These are phyloP conservation scores for Scaptomyza cyrtandrae DNA, from an alignment of 2,888 invertebrate species.

Conservation along the genomic window DNA sequence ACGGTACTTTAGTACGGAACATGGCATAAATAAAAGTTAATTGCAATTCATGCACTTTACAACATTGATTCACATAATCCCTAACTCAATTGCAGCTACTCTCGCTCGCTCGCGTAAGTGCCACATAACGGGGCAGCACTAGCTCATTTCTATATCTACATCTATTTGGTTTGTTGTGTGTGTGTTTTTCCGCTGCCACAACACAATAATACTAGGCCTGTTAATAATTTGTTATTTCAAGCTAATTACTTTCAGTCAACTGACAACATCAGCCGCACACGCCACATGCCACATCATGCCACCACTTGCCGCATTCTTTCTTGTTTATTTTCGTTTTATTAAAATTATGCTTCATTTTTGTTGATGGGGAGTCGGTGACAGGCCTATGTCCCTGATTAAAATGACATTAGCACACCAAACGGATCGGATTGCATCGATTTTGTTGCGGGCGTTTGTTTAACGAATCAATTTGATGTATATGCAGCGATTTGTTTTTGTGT, in stretches of 20 bases:
- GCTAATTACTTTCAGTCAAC: constrained; percentile 55
- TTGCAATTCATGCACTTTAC: constrained; percentile 51
- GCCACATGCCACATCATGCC: constrained; percentile 18
- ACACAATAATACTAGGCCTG: constrained; percentile 22
- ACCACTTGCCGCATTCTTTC: constrained; percentile 24
- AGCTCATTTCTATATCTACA: constrained; percentile 30
- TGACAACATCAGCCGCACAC: constrained; percentile 44
- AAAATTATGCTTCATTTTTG: constrained; percentile 45
- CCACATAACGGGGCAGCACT: constrained; percentile 29
- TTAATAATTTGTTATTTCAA: constrained; percentile 54
- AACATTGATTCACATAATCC: constrained; percentile 37
- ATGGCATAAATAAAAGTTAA: constrained; percentile 49
- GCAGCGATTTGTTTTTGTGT: constrained; percentile 55
- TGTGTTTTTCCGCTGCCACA: constrained; percentile 16
- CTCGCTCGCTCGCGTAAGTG: constrained; percentile 16
- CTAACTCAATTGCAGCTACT: constrained; percentile 23
- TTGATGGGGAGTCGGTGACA: neutral
- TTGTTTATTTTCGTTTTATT: constrained; percentile 54
- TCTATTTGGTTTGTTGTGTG: neutral
- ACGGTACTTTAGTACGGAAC: constrained; percentile 25
- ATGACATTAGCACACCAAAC: constrained; percentile 51
- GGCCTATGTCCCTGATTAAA: constrained; percentile 50
- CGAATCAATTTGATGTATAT: constrained; percentile 54
- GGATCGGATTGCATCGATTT: constrained; percentile 17
- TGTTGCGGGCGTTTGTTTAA: constrained; percentile 42